phyloP scores from a whole-genome alignment of 2,797 vertebrate genomes.

The Taeniopygia guttata region DNA sequence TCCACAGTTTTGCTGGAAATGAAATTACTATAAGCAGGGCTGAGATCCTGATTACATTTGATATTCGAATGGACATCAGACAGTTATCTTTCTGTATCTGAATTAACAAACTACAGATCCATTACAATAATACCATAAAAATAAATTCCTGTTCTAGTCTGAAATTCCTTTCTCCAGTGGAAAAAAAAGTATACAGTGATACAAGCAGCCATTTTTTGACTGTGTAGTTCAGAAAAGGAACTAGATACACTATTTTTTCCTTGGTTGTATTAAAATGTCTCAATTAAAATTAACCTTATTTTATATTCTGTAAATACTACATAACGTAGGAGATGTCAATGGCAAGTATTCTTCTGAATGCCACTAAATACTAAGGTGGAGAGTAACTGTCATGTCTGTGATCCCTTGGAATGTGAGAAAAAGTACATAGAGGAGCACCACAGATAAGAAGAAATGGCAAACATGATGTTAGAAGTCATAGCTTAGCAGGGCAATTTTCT shows the following conservation, averaged over 20 bases:
- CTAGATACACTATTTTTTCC: neutral
- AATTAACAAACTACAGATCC: neutral
- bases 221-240: neutral
- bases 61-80: neutral
- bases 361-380: neutral
- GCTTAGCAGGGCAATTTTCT: neutral
- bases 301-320: neutral
- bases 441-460: neutral
- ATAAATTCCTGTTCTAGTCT: neutral
- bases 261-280: neutral
- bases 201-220: neutral
- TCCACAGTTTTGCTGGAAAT: neutral
- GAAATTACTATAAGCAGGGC: neutral
- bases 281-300: neutral
- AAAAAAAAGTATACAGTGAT: neutral
- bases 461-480: fast-evolving
- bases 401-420: neutral
- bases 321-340: neutral
- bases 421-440: neutral
- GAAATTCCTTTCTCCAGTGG: neutral
- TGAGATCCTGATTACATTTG: neutral
- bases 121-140: neutral
- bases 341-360: neutral
- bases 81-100: neutral
- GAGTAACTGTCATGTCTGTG: neutral